phyloP scores from a whole-genome alignment of 2,113 vertebrate genomes.

The Myiopsitta monachus region DNA sequence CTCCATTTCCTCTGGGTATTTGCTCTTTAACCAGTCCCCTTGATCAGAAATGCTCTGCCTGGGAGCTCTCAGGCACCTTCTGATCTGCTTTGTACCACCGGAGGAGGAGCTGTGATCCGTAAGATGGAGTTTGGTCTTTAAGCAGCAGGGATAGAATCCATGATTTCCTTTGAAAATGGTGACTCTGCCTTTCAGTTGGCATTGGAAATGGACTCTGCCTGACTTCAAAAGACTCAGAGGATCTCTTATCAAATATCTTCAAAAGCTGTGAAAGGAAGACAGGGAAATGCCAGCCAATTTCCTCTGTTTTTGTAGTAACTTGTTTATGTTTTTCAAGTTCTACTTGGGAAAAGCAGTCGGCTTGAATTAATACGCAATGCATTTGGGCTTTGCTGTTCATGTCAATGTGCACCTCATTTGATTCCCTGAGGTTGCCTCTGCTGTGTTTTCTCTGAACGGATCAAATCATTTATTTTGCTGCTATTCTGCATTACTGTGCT shows the following conservation, averaged over 20 bases:
- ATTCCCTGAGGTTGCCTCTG: slow-evolving; percentile 5
- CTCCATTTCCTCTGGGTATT: background rate
- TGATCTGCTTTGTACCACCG: background rate
- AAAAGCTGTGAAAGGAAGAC: slow-evolving; percentile 57
- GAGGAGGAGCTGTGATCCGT: background rate
- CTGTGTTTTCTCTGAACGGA: slow-evolving; percentile 31
- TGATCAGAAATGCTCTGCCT: background rate
- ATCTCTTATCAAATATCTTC: slow-evolving; percentile 54
- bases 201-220: background rate
- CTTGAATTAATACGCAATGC: slow-evolving; percentile 3
- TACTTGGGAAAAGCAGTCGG: background rate
- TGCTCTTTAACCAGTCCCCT: background rate
- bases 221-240: slow-evolving; percentile 42
- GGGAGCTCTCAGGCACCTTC: background rate
- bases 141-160: background rate
- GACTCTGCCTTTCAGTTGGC: background rate
- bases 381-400: background rate
- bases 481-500: background rate
- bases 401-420: background rate
- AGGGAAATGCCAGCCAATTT: slow-evolving; percentile 52
- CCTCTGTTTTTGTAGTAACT: slow-evolving; percentile 29
- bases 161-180: background rate
- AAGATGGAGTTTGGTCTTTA: background rate
- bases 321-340: background rate
- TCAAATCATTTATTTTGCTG: background rate